Evolutionary conservation across 2,797 vertebrate species (phyloP), one percentile per base, ranked within the genome.

Genomic region (Decapterus maruadsi): DNA sequence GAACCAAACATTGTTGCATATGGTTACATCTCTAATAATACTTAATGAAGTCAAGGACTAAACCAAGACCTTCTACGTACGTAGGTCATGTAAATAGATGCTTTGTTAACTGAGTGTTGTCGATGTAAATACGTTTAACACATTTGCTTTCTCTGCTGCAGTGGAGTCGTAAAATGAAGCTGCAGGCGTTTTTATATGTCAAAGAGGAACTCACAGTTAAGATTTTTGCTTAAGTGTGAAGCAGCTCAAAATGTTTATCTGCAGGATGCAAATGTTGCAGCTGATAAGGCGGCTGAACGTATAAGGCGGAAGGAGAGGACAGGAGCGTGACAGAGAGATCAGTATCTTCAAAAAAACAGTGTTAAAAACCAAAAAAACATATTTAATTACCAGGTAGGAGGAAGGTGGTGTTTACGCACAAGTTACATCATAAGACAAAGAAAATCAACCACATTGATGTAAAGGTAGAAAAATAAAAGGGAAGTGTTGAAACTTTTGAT

Each of bases 21-120:
- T 20, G 66, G 54, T 55, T 83, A 87, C 14, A 70, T 86, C 8
- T 57, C 77, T 22, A 61, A 13, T 22, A 61, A 13, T 4, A 46
- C 31, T 46, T 19, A 20, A 51, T 17, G 0, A 38, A 36, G 22
- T 60, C n/a, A 38, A 36, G 12, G 8, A 54, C 6, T 4, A n/a
- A 40, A 12, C 12, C 22, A 11, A 3, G 46, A n/a, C 14, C 4
- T 0, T 17, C 17, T 14, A 0, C 12, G 3, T 26, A 26, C 3
- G n/a, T n/a, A n/a, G n/a, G 46, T n/a, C 26, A 45, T 43, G 19
- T 72, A 69, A 57, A 68, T 11, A 50, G 31, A 34, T 54, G 62
- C 17, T 63, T 58, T 57, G 48, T n/a, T 64, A 54, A 11, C 12
- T 56, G 31, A 8, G 19, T 31, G 64, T 46, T 59, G 16, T 48